Base-by-base conservation (phyloP, 1,140 invertebrate species). In the Tetragonula clypearis region DNA sequence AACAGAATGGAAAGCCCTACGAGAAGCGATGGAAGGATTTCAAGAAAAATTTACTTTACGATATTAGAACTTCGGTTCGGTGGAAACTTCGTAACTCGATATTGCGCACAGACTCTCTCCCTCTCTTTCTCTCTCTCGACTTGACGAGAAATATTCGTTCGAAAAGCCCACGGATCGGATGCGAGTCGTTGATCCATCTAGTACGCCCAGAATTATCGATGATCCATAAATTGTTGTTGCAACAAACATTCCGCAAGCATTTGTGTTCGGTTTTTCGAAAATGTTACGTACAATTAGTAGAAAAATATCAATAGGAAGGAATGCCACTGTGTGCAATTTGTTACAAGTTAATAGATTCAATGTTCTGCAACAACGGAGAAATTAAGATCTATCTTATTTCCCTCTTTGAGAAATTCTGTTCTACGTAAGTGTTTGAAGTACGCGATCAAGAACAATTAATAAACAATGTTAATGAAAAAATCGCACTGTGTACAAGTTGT, bases 31-130 rank as follows among this genome's bases (percentile, higher is more conserved):
- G 21, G 26, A 8, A 62, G 23, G 56, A 72, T 71, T 79, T 71
- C 62, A 49, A 53, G 81, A 79, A 79, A 84, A 84, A 84, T 79
- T 53, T 62, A 79, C 19, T 72, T 62, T 26, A 62, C 30, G 68
- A 73, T 84, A 84, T 73, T 84, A 79, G 26, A 65, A 79, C 21
- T 72, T 56, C 21, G n/a, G 21, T 35, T 55, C 17, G 1, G 14
- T 21, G 1, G 26, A 79, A 79, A 79, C 21, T 69, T 79, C 26
- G 56, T 84, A 79, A 84, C 23, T 79, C 55, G 68, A 26, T 62
- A 79, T 72, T 79, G 73, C 30, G 74, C 8, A n/a, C 14, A 35
- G 56, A 56, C 65, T 26, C 41, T 49, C 41, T 49, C 6, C 6
- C 41, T 35, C 23, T 35, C 2, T 35, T 35, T 35, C 35, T 35